phyloP scores from a whole-genome alignment of 2,113 vertebrate species.

The Azemiops feae region DNA sequence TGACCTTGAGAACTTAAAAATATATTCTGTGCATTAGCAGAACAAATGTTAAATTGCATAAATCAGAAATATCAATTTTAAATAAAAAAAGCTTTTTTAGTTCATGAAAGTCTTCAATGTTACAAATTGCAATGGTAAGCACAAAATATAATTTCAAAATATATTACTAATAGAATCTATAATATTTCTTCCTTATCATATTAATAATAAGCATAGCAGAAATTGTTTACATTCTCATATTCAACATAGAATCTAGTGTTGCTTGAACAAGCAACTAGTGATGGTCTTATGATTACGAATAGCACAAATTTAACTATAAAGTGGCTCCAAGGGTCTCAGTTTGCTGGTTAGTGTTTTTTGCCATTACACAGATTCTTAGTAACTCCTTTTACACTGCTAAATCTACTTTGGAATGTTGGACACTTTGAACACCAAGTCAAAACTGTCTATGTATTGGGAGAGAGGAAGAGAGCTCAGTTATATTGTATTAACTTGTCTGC shows the following conservation, averaged over 20 bases:
- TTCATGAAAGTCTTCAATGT: neutral
- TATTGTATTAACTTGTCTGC: neutral
- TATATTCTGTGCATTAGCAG: neutral
- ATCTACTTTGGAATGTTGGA: neutral
- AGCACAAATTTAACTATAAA: neutral
- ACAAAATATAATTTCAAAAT: neutral
- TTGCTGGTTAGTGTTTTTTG: neutral
- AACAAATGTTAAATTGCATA: slow-evolving; percentile 4
- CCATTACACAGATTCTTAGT: neutral
- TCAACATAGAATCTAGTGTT: neutral
- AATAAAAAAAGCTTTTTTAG: slow-evolving; percentile 8
- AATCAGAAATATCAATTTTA: neutral
- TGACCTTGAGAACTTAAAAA: slow-evolving; percentile 22
- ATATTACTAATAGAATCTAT: neutral
- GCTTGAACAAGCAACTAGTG: neutral
- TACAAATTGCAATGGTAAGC: neutral
- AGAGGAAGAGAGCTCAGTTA: neutral
- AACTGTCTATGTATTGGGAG: neutral
- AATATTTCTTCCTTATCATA: neutral
- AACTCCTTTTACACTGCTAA: neutral
- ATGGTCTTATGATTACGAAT: neutral
- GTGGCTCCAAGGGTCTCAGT: neutral
- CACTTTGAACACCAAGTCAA: neutral
- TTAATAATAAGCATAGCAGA: neutral
- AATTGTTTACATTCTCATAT: neutral